These are phyloP conservation scores for Chlorops oryzae DNA, from an alignment of 1,140 invertebrate genomes.

Conservation along the genomic window DNA sequence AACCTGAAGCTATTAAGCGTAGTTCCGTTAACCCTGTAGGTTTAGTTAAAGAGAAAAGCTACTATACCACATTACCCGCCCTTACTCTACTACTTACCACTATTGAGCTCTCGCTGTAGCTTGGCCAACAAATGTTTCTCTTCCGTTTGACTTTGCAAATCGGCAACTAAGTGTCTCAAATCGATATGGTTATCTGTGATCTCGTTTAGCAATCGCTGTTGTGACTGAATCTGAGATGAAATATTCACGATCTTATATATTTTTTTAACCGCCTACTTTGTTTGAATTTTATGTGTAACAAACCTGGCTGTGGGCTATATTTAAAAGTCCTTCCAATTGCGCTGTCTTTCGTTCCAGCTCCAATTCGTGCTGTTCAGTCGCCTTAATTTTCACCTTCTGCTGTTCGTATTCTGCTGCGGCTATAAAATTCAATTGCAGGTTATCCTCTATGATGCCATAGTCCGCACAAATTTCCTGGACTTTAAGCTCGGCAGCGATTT, in stretches of 20 bases:
- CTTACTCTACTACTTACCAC: conserved; percentile 21
- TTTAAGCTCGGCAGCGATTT: neutral
- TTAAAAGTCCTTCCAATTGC: conserved; percentile 41
- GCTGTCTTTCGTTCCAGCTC: conserved; percentile 44
- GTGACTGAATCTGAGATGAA: conserved; percentile 30
- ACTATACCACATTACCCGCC: too few relatives aligned
- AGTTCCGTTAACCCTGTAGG: too few relatives aligned
- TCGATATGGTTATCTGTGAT: conserved; percentile 44
- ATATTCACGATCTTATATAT: neutral
- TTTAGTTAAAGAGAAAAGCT: too few relatives aligned
- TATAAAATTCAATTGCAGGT: conserved; percentile 35
- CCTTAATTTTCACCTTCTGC: conserved; percentile 21
- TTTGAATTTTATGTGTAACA: neutral
- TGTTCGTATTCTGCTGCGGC: conserved; percentile 30
- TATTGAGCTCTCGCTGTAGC: conserved; percentile 36
- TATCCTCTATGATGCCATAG: conserved; percentile 38
- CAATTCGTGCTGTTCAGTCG: conserved; percentile 23
- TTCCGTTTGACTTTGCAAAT: conserved; percentile 37
- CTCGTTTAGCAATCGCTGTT: conserved; percentile 39
- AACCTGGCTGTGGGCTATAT: conserved; percentile 44
- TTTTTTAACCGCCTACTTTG: neutral
- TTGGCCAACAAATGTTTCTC: conserved; percentile 43
- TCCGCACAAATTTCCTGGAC: conserved; percentile 26
- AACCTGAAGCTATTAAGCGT: too few relatives aligned
- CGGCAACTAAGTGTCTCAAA: conserved; percentile 42